Conservation (phyloP, 1,140 invertebrate species). For the Anthonomus grandis region DNA sequence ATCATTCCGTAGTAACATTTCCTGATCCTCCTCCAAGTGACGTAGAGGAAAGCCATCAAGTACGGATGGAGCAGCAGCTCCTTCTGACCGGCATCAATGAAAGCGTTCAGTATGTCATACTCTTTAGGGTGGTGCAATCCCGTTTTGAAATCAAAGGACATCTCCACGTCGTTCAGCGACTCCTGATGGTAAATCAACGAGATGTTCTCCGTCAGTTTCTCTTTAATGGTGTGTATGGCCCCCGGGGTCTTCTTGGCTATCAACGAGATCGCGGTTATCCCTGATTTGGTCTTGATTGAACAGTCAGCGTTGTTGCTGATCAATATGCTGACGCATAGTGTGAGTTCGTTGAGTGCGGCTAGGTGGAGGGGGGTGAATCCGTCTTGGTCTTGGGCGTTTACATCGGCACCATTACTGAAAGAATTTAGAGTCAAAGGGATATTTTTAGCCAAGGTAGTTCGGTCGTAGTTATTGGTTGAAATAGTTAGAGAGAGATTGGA, state of each 20-base stretch:
- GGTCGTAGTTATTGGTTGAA: too few relatives aligned
- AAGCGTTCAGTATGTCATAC: conserved; percentile 74
- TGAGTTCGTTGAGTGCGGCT: conserved; percentile 76
- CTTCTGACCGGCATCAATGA: conserved; percentile 78
- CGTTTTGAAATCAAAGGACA: conserved; percentile 73
- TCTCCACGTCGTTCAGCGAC: conserved; percentile 70
- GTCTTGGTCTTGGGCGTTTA: conserved; percentile 81
- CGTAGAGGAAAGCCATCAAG: conserved; percentile 74
- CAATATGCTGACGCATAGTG: conserved; percentile 74
- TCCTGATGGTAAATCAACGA: conserved; percentile 71
- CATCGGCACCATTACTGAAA: conserved; percentile 63
- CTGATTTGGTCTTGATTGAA: conserved; percentile 75
- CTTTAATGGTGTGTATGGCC: conserved; percentile 69
- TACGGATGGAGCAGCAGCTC: conserved; percentile 76
- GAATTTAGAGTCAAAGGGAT: too few relatives aligned
- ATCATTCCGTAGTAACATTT: conserved; percentile 78
- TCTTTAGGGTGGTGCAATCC: conserved; percentile 73
- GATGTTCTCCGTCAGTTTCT: conserved; percentile 71
- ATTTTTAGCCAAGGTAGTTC: too few relatives aligned
- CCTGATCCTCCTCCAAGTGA: conserved; percentile 83
- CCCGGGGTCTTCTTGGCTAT: conserved; percentile 78
- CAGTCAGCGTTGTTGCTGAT: conserved; percentile 81
- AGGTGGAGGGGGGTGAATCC: conserved; percentile 86
- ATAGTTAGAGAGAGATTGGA: too few relatives aligned
- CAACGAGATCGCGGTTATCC: conserved; percentile 74